These are phyloP conservation scores for Empidonax alnorum DNA, from an alignment of 2,113 vertebrate genomes.

Conservation along the genomic window DNA sequence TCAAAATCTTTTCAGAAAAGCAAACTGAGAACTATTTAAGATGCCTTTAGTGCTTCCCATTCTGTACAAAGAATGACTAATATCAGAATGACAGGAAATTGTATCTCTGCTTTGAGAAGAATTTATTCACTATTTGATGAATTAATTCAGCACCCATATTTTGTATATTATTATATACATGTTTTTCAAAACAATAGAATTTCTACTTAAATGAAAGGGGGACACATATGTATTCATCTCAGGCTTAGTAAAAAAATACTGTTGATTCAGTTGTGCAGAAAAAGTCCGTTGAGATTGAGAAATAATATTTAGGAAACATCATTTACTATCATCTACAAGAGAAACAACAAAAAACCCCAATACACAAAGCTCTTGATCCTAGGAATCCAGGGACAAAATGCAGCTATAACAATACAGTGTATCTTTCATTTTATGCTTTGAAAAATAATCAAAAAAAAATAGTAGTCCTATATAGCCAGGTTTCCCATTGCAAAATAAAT, in stretches of 20 bases:
- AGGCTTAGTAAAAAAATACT: background rate
- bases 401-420: background rate
- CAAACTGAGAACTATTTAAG: background rate
- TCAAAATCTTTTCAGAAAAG: slow-evolving; percentile 11
- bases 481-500: background rate
- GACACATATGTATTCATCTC: background rate
- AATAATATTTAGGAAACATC: background rate
- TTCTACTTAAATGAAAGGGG: background rate
- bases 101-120: background rate
- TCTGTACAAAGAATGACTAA: background rate
- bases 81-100: background rate
- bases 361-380: background rate
- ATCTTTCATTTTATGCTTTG: background rate
- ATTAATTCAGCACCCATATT: background rate
- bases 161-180: background rate
- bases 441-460: background rate
- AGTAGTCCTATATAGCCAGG: background rate
- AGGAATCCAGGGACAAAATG: background rate
- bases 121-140: background rate
- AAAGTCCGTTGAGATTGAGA: background rate
- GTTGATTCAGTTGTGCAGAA: background rate
- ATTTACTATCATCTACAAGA: background rate
- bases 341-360: background rate
- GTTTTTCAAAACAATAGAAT: background rate
- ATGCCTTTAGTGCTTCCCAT: background rate